These are phyloP conservation scores for Spilogale gracilis DNA, from an alignment of 2,113 vertebrate genomes.

Conservation along the genomic window DNA sequence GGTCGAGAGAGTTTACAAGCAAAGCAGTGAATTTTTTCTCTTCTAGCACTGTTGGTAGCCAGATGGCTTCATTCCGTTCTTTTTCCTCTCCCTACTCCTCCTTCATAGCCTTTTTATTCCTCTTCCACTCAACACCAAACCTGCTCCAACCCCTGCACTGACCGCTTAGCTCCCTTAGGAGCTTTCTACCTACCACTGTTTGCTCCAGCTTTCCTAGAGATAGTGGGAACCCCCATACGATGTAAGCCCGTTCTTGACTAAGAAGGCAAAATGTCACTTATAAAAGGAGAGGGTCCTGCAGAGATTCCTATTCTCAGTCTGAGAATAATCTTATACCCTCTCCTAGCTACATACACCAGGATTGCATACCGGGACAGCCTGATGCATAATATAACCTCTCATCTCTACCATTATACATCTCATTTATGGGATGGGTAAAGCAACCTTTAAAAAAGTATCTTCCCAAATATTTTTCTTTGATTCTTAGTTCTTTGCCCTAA, in stretches of 20 bases:
- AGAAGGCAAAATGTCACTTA: neutral
- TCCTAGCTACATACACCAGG: fast-evolving
- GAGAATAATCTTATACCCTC: neutral
- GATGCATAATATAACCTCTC: neutral
- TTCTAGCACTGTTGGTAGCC: neutral
- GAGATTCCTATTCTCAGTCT: neutral
- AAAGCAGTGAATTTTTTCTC: neutral
- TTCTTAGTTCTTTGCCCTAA: slow-evolving; percentile 13
- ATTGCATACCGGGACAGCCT: neutral
- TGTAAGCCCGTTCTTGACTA: neutral
- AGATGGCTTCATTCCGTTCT: neutral
- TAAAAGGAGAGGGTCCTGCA: neutral
- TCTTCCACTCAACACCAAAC: neutral
- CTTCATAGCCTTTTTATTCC: neutral
- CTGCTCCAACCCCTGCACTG: neutral
- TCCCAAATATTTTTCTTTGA: neutral
- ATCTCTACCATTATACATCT: too few relatives aligned
- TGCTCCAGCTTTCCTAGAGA: neutral
- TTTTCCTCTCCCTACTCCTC: neutral
- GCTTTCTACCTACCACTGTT: neutral
- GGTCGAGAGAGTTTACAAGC: slow-evolving; percentile 7
- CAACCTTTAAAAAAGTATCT: neutral
- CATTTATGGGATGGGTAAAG: neutral
- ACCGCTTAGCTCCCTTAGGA: neutral
- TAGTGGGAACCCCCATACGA: too few relatives aligned